These are phyloP conservation scores for Spinibarbus caldwelli DNA, from an alignment of 2,797 vertebrate species.

Conservation along the genomic window DNA sequence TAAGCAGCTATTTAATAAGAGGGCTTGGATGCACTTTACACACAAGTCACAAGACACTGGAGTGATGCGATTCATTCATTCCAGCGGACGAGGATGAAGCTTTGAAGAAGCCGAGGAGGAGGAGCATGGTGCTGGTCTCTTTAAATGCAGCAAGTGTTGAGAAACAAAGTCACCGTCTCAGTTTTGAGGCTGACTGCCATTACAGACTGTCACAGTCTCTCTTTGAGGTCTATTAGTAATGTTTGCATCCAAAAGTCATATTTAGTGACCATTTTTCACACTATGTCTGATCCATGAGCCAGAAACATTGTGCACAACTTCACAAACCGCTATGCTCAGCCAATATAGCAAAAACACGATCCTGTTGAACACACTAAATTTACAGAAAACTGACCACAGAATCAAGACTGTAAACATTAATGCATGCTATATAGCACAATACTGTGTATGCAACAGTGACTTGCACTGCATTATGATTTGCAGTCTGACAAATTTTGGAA, in stretches of 20 bases:
- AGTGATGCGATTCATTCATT: slow-evolving; percentile 70
- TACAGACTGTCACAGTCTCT: background rate
- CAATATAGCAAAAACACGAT: background rate
- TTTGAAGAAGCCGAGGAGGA: background rate
- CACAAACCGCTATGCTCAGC: background rate
- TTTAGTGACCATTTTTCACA: background rate
- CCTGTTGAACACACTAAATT: background rate
- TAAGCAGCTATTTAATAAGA: slow-evolving; percentile 65
- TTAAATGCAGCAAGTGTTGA: slow-evolving; percentile 13
- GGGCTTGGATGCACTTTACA: slow-evolving; percentile 70
- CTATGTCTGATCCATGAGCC: background rate
- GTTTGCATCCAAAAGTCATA: background rate
- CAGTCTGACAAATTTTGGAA: too few relatives aligned
- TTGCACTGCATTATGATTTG: too few relatives aligned
- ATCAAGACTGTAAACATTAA: too few relatives aligned
- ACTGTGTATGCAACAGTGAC: too few relatives aligned
- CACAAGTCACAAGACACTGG: slow-evolving; percentile 77
- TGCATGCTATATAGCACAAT: too few relatives aligned
- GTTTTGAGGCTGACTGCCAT: slow-evolving; percentile 14
- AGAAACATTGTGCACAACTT: background rate
- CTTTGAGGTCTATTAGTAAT: background rate
- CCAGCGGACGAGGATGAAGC: slow-evolving; percentile 59
- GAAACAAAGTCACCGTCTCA: slow-evolving; percentile 35
- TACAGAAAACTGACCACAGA: too few relatives aligned
- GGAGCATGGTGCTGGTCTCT: background rate